These are phyloP conservation scores for Aphis gossypii DNA, from an alignment of 1,140 invertebrate species.

Conservation along the genomic window DNA sequence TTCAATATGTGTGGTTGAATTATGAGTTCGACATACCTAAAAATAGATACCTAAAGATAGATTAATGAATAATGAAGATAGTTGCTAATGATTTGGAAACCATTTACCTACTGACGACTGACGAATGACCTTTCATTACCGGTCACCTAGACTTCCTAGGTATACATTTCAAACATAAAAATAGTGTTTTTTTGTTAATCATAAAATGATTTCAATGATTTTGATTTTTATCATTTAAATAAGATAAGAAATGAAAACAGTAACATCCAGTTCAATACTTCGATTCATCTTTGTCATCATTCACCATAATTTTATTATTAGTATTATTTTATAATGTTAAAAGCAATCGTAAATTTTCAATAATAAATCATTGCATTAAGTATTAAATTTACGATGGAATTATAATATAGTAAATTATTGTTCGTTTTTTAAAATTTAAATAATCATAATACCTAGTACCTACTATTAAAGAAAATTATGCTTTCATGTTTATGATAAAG, in stretches of 20 bases:
- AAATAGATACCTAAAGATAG: neutral
- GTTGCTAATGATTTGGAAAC: neutral
- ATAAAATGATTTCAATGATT: too few relatives aligned
- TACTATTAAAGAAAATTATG: neutral
- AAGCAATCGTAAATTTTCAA: neutral
- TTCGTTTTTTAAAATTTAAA: neutral
- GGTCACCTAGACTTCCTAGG: too few relatives aligned
- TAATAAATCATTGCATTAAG: too few relatives aligned
- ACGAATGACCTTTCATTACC: neutral
- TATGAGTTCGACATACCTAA: neutral
- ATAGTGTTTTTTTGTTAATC: too few relatives aligned
- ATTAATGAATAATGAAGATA: slow-evolving; percentile 21
- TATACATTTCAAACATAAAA: too few relatives aligned
- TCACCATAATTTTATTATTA: neutral
- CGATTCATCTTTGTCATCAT: neutral
- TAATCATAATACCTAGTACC: neutral
- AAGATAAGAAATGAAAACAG: neutral
- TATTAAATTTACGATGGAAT: too few relatives aligned
- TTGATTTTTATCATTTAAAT: too few relatives aligned
- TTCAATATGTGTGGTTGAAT: neutral
- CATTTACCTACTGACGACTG: neutral
- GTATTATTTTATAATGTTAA: neutral
- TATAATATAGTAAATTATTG: too few relatives aligned
- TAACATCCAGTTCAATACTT: neutral
- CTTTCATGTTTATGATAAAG: neutral